These are phyloP conservation scores for Dipodomys stephensi DNA, from an alignment of 2,113 vertebrate species.

Conservation along the genomic window DNA sequence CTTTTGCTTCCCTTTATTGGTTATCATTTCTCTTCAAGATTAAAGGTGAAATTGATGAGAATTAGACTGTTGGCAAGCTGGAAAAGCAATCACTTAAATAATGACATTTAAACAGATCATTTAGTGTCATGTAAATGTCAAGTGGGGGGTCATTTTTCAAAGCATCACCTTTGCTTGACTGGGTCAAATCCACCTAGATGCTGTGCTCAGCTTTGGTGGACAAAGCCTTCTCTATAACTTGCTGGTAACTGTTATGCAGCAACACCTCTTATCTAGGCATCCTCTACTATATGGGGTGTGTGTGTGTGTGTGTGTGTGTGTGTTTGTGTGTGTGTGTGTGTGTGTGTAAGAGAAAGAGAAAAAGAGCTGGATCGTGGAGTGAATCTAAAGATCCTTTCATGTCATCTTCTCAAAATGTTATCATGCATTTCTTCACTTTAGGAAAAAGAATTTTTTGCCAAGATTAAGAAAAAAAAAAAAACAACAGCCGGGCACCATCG, in stretches of 20 bases:
- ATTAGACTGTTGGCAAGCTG: conserved; percentile 47
- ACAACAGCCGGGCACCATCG: not conserved
- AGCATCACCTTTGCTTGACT: conserved; percentile 18
- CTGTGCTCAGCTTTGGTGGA: not conserved
- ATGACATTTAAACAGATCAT: conserved; percentile 54
- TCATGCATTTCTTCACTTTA: conserved; percentile 14
- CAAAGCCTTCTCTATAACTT: not conserved
- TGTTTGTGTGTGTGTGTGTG: not conserved
- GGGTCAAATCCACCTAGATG: not conserved
- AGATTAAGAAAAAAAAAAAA: not conserved
- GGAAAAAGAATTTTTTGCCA: not conserved
- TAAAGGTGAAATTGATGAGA: conserved; percentile 68
- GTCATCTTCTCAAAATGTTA: conserved; percentile 34
- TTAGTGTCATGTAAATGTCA: conserved; percentile 49
- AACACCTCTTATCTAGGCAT: not conserved
- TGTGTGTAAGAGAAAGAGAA: not conserved
- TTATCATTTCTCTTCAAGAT: conserved; percentile 65
- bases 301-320: too few relatives aligned
- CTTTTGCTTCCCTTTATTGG: conserved; percentile 7
- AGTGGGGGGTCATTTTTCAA: conserved; percentile 53
- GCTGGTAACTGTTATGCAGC: not conserved
- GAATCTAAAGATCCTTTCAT: not conserved
- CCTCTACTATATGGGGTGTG: not conserved
- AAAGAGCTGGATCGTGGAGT: not conserved
- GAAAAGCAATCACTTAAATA: conserved; percentile 61